phyloP scores from a whole-genome alignment of 64 coral and sea anemone species.

The Porites australiensis region DNA sequence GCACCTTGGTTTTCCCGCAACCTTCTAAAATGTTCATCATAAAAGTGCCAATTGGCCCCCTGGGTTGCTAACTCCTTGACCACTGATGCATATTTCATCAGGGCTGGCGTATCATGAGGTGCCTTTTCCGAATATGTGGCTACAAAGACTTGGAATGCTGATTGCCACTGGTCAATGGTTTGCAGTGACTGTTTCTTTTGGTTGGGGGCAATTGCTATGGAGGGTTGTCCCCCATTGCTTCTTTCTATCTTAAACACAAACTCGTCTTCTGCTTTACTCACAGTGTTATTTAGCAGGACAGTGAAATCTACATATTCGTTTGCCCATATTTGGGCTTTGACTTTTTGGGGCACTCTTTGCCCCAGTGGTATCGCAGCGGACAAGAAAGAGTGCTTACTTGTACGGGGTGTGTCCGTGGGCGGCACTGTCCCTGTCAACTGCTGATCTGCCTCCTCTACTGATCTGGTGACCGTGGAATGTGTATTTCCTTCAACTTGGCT shows the following conservation, averaged over 20 bases:
- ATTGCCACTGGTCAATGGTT: constrained; percentile 35
- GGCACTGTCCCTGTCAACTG: too few species aligned
- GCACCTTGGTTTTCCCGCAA: background rate
- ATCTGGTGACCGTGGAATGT: too few species aligned
- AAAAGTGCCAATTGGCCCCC: constrained; percentile 57
- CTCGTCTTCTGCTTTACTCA: background rate
- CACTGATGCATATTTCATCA: constrained; percentile 54
- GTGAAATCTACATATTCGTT: constrained; percentile 54
- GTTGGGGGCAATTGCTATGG: background rate
- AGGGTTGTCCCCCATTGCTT: background rate
- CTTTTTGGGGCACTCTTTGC: background rate
- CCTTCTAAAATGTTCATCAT: constrained; percentile 53
- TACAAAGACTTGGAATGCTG: constrained; percentile 66
- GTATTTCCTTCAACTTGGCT: too few species aligned
- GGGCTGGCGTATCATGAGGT: background rate
- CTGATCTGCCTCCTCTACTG: too few species aligned
- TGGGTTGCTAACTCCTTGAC: constrained; percentile 32
- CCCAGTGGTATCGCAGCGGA: background rate
- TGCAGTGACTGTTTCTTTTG: constrained; percentile 13
- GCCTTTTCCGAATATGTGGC: constrained; percentile 5
- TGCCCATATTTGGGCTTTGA: constrained; percentile 36
- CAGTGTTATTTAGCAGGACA: background rate
- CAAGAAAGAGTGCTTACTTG: constrained; percentile 33
- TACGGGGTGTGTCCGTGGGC: too few species aligned
- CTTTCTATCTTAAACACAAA: background rate